Conservation (phyloP, 2,113 vertebrate genomes). For the Elephantulus edwardii region DNA sequence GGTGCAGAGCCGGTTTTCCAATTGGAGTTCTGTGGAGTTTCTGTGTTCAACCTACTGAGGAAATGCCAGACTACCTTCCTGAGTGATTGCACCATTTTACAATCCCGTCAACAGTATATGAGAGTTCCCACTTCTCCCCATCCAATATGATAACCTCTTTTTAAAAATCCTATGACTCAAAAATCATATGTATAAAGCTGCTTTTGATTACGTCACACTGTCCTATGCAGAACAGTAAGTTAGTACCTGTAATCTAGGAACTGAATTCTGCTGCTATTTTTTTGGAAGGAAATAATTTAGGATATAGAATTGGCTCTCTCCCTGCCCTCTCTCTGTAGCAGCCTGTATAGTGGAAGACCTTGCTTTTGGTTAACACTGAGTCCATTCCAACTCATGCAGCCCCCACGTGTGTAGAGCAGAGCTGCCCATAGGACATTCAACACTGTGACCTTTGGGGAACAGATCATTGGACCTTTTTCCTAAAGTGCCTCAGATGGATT, state of each 20-base stretch:
- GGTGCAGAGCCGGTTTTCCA: not conserved
- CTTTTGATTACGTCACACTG: constrained; percentile 30
- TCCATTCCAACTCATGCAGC: not conserved
- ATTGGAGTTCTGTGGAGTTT: no score
- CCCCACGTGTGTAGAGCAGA: not conserved
- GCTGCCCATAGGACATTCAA: not conserved
- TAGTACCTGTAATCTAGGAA: not conserved
- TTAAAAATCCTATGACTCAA: not conserved
- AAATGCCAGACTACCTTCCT: no score
- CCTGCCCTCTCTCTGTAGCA: not conserved
- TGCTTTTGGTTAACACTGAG: not conserved
- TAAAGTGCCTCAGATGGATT: not conserved
- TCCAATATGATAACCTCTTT: not conserved
- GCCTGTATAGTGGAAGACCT: not conserved
- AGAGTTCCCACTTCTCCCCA: no score
- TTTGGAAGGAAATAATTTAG: not conserved
- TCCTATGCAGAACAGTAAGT: not conserved
- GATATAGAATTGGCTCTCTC: not conserved
- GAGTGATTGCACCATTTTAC: no score
- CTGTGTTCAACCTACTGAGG: no score
- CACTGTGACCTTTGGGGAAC: not conserved
- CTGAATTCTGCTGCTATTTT: not conserved
- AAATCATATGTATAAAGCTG: constrained; percentile 9
- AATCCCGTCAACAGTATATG: no score
- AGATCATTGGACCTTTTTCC: not conserved